Base-by-base conservation (phyloP, 2,113 vertebrate genomes). In the Saimiri boliviensis region DNA sequence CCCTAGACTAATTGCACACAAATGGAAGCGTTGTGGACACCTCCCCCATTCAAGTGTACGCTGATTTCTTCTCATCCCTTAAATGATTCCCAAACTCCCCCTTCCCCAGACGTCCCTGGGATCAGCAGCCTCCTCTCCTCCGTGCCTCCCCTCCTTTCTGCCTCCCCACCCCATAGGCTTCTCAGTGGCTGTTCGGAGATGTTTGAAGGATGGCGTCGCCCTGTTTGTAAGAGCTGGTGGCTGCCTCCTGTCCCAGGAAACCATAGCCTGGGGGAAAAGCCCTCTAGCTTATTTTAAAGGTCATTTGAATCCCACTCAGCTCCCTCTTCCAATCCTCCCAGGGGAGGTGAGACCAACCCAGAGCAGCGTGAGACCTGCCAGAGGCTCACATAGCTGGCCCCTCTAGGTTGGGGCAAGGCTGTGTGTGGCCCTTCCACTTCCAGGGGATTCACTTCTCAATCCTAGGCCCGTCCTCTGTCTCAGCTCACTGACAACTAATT, bases 1-100 rank as follows among this genome's bases (percentile, higher is more conserved):
- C 96, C 96, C 95, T 97, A 92, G 89, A 97, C 96, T 98, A 98
- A 98, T 97, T 97, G 93, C 96, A 97, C 89, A 95, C 95, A 96
- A 86, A 98, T 92, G 96, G 95, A 95, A 97, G 93, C 95, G 89
- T 94, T 95, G 71, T 70, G 74, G 89, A 80, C 86, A 97, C 95
- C 92, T 97, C 92, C 93, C 82, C 86, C 87, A 95, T 93, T 95
- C 85, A 76, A 97, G 70, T 73, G 80, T 90, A 79, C 86, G 95
- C 83, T 95, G 91, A 96, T 37, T 93, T 74, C 60, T 92, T 88
- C 91, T 94, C 89, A 86, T 42, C 66, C 83, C 40, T 96, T 94
- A 93, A 95, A 93, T 94, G 70, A 89, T 17, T 91, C 83, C 58
- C 86, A 42, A 66, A 87, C 32, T 89, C 70, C 49, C 60, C 25